A percentile compares a stretch with the other conserved stretches of the same genome.
Evolutionary conservation across 1,140 invertebrate genomes (phyloP).

Genomic region (Trichonephila clavipes): DNA sequence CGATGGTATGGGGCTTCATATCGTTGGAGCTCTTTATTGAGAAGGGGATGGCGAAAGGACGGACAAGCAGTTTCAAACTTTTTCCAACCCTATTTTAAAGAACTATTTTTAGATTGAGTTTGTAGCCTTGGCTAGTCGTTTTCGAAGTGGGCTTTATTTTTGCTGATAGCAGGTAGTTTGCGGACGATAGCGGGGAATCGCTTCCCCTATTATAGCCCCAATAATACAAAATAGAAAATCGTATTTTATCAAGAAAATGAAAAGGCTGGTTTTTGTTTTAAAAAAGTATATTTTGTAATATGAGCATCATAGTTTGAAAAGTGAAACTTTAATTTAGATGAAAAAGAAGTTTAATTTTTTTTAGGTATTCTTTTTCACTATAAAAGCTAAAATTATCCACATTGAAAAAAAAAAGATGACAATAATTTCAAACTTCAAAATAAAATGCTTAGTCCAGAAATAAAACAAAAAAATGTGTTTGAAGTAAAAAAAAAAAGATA

Average conservation of each 20-base stretch:
- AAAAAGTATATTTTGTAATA: no score
- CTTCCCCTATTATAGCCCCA: background rate
- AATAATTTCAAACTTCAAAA: no score
- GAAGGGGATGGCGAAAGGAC: background rate
- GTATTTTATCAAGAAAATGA: background rate
- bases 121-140: background rate
- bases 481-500: no score
- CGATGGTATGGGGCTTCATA: background rate
- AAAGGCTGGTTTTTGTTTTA: background rate
- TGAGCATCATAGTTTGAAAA: no score
- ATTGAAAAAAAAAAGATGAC: no score
- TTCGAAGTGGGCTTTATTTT: background rate
- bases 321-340: no score
- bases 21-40: background rate
- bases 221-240: background rate
- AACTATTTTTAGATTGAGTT: slow-evolving; percentile 42
- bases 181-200: background rate
- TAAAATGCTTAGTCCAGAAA: no score
- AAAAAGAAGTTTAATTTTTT: no score
- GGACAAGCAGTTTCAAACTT: slow-evolving; percentile 13
- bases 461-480: no score
- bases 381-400: no score
- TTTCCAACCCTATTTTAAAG: background rate
- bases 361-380: no score
- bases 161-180: slow-evolving; percentile 36